These are phyloP conservation scores for Lithophane leautieri DNA, from an alignment of 2,888 invertebrate species.

Conservation along the genomic window DNA sequence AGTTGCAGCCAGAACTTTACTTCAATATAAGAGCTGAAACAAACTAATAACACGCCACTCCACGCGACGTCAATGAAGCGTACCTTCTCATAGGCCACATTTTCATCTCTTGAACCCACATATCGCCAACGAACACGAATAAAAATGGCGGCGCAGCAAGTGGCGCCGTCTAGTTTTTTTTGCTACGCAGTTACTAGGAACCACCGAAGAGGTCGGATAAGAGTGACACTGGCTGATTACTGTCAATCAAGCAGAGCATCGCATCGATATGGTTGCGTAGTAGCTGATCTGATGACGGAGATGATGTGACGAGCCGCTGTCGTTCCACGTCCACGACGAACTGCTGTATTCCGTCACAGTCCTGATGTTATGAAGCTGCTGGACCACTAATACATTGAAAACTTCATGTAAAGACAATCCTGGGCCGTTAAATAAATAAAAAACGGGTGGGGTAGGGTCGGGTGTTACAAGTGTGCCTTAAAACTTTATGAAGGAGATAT, in stretches of 20 bases:
- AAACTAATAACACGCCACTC: neutral
- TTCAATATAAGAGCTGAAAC: neutral
- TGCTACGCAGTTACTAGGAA: too few relatives aligned
- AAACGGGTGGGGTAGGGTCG: too few relatives aligned
- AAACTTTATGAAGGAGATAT: conserved; percentile 18
- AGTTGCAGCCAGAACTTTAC: neutral
- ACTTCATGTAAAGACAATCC: neutral
- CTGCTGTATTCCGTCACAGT: neutral
- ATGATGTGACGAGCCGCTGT: too few relatives aligned
- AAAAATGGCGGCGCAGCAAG: too few relatives aligned
- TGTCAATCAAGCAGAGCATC: too few relatives aligned
- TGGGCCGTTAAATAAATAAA: conserved; percentile 1
- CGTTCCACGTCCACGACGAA: too few relatives aligned
- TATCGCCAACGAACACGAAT: neutral
- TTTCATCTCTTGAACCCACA: neutral
- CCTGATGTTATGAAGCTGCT: neutral
- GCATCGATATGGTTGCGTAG: too few relatives aligned
- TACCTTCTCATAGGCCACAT: neutral
- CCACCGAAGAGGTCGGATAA: too few relatives aligned
- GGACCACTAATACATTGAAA: neutral
- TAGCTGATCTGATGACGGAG: too few relatives aligned
- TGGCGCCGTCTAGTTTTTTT: too few relatives aligned
- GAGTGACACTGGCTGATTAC: too few relatives aligned
- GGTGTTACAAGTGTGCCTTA: conserved; percentile 5
- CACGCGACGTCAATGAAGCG: neutral